These are phyloP conservation scores for Troides oblongomaculatus DNA, from an alignment of 2,888 invertebrate species.

Conservation along the genomic window DNA sequence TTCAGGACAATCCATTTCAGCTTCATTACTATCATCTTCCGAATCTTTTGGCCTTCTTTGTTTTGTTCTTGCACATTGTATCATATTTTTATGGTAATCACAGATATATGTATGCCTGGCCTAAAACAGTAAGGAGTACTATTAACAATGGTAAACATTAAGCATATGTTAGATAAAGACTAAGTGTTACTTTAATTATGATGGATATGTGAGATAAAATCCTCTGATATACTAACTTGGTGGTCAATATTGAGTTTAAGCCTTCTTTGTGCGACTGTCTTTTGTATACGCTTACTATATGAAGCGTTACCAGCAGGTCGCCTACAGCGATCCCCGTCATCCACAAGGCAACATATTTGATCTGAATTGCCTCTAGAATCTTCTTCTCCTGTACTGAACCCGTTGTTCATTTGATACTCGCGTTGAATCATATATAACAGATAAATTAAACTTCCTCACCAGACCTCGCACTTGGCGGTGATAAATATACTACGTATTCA, in stretches of 20 bases:
- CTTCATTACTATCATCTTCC: constrained; percentile 95
- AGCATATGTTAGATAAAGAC: background rate
- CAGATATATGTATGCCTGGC: constrained; percentile 97
- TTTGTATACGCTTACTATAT: constrained; percentile 97
- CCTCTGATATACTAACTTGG: constrained; percentile 51
- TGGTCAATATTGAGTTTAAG: constrained; percentile 93
- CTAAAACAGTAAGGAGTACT: constrained; percentile 67
- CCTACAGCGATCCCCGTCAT: constrained; percentile 91
- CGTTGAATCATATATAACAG: constrained; percentile 79
- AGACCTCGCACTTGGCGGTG: constrained; percentile 61
- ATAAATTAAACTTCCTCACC: constrained; percentile 55
- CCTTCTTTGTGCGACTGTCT: constrained; percentile 94
- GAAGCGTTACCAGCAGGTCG: constrained; percentile 96
- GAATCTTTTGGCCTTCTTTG: constrained; percentile 93
- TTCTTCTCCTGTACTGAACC: constrained; percentile 94
- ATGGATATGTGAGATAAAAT: constrained; percentile 1
- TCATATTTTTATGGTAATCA: constrained; percentile 96
- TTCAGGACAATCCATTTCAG: constrained; percentile 94
- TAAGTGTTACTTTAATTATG: background rate
- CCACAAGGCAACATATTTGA: constrained; percentile 95
- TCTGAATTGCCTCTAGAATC: constrained; percentile 93
- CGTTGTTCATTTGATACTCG: constrained; percentile 87
- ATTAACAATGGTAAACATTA: background rate
- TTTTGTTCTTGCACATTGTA: constrained; percentile 96
- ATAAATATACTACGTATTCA: constrained; percentile 68